phyloP scores from a whole-genome alignment of 2,797 vertebrate genomes.

The Lophius americanus region DNA sequence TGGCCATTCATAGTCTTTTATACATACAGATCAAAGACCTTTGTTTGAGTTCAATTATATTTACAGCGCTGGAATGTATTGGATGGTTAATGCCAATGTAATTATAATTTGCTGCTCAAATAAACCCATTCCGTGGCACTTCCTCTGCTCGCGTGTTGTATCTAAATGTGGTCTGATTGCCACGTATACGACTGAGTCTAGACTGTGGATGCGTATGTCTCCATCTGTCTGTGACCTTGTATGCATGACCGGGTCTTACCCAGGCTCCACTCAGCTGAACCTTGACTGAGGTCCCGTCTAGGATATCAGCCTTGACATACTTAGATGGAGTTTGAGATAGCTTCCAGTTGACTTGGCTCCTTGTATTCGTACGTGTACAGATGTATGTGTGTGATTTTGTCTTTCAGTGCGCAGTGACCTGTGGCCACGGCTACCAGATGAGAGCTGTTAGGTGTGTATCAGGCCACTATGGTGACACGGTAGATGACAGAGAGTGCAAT shows the following conservation, averaged over 20 bases:
- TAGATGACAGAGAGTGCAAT: slow-evolving; percentile 87
- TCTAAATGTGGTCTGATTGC: slow-evolving; percentile 24
- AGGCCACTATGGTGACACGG: slow-evolving; percentile 75
- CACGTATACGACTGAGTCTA: slow-evolving; percentile 21
- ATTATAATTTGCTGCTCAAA: slow-evolving; percentile 76
- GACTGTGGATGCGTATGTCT: slow-evolving; percentile 14
- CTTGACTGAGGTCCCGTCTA: slow-evolving; percentile 45
- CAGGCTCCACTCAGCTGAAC: slow-evolving; percentile 28
- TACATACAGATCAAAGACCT: slow-evolving; percentile 24
- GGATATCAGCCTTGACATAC: slow-evolving; percentile 48
- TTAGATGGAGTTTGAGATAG: slow-evolving; percentile 46
- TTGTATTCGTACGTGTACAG: slow-evolving; percentile 21
- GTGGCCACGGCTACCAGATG: slow-evolving; percentile 90
- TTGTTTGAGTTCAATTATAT: slow-evolving; percentile 56
- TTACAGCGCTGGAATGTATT: slow-evolving; percentile 64
- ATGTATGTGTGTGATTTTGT: slow-evolving; percentile 44
- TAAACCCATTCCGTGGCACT: slow-evolving; percentile 69
- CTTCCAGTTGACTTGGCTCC: slow-evolving; percentile 26
- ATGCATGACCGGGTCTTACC: slow-evolving; percentile 23
- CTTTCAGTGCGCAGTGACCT: slow-evolving; percentile 89
- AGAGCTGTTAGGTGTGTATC: slow-evolving; percentile 90
- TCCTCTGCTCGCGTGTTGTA: slow-evolving; percentile 56
- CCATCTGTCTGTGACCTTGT: slow-evolving; percentile 18
- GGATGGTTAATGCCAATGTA: slow-evolving; percentile 56
- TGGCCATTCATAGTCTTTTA: slow-evolving; percentile 45